A percentile compares a stretch with the other conserved stretches of the same genome.
Conservation (phyloP, 2,888 invertebrate species). For the Folsomia candida region DNA sequence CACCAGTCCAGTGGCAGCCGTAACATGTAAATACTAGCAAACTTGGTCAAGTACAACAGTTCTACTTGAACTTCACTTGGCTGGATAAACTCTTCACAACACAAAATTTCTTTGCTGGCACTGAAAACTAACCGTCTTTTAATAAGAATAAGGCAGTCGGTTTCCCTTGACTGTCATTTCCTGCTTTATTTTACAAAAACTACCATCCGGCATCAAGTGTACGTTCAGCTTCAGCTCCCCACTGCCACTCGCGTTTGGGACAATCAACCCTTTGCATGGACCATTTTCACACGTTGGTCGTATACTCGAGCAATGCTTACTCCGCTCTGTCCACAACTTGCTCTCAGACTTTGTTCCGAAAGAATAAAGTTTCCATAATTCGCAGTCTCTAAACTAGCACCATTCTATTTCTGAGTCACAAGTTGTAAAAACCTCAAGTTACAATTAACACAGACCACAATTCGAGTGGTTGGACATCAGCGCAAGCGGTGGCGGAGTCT, state of each 20-base stretch:
- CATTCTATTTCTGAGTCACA: too few species aligned
- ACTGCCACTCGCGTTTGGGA: slow-evolving; percentile 14
- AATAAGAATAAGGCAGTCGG: background rate
- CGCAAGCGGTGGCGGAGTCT: background rate
- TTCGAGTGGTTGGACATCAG: background rate
- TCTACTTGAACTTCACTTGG: too few species aligned
- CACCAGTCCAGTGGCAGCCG: too few species aligned
- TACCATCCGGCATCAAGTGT: slow-evolving; percentile 19
- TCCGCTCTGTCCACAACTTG: too few species aligned
- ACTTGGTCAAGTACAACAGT: too few species aligned
- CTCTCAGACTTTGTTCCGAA: too few species aligned
- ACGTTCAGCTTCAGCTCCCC: background rate
- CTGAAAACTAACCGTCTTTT: too few species aligned
- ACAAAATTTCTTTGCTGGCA: too few species aligned
- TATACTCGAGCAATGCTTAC: background rate
- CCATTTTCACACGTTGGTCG: background rate
- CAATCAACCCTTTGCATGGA: background rate
- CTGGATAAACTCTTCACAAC: too few species aligned
- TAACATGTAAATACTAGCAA: too few species aligned
- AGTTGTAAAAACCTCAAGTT: too few species aligned
- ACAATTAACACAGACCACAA: background rate
- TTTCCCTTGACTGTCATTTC: slow-evolving; percentile 35
- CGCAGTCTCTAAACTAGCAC: background rate
- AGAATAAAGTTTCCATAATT: background rate
- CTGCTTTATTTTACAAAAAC: slow-evolving; percentile 21